Conservation (phyloP, 64 coral and sea anemone species). For the Pachyseris speciosa region DNA sequence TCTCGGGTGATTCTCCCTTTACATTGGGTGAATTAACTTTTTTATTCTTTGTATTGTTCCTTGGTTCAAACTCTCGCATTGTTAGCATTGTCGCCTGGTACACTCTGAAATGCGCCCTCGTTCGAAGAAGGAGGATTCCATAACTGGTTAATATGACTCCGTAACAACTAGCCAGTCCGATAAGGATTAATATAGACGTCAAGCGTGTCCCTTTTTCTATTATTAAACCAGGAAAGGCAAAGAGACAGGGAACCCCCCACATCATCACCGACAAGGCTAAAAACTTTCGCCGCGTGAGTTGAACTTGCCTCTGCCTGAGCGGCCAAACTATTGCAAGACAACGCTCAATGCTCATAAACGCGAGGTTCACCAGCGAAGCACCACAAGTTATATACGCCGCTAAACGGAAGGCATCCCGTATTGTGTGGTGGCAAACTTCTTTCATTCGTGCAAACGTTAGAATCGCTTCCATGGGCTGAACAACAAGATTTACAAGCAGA, state of each 20-base stretch:
- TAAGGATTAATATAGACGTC: not conserved
- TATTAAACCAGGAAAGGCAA: not conserved
- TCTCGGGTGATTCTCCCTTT: not conserved
- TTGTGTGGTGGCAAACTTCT: constrained; percentile 18
- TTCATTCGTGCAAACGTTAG: constrained; percentile 30
- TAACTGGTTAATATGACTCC: constrained; percentile 8
- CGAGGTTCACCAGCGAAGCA: constrained; percentile 64
- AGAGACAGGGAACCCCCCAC: constrained; percentile 39
- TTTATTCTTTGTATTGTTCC: not conserved
- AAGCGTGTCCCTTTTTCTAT: not conserved
- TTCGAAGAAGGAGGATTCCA: not conserved
- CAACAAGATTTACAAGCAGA: constrained; percentile 54
- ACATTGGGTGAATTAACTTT: constrained; percentile 16
- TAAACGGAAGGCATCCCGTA: constrained; percentile 54
- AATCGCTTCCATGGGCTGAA: constrained; percentile 53
- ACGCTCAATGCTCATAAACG: constrained; percentile 64
- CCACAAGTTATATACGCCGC: constrained; percentile 67
- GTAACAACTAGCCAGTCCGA: constrained; percentile 24
- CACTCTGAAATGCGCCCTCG: not conserved
- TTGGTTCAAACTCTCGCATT: not conserved
- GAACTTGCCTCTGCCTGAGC: not conserved
- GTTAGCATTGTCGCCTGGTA: no score
- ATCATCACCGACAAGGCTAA: not conserved
- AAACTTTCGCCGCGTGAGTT: constrained; percentile 5
- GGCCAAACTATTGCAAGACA: constrained; percentile 62